Conservation (phyloP, 2,888 invertebrate species). For the Pristionchus fissidentatus region DNA sequence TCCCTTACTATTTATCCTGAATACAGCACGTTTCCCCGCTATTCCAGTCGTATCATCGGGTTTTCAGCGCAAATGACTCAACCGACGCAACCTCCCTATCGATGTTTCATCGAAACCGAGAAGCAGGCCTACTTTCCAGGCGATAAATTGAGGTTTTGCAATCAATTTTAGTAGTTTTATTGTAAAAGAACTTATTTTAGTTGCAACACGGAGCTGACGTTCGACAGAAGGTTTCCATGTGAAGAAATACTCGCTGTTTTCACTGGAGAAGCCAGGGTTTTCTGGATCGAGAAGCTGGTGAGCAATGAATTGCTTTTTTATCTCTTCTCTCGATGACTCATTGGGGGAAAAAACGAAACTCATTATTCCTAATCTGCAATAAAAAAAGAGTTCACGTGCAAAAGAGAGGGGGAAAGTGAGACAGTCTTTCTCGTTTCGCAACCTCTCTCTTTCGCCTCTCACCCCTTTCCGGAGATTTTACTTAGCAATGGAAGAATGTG, state of each 20-base stretch:
- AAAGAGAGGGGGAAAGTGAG: too few species aligned
- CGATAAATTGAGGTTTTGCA: slow-evolving; percentile 36
- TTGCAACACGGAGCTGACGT: not conserved
- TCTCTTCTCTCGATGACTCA: too few species aligned
- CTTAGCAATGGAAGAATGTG: too few species aligned
- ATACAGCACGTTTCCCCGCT: not conserved
- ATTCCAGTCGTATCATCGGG: not conserved
- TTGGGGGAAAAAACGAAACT: too few species aligned
- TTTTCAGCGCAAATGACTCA: not conserved
- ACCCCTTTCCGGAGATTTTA: too few species aligned
- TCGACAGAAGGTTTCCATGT: slow-evolving; percentile 16
- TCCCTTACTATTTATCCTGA: not conserved
- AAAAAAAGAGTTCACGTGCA: too few species aligned
- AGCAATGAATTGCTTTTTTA: too few species aligned
- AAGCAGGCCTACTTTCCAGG: slow-evolving; percentile 8
- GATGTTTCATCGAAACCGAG: slow-evolving; percentile 5
- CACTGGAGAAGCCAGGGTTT: slow-evolving; percentile 22
- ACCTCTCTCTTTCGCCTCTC: too few species aligned
- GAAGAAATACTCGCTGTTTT: not conserved
- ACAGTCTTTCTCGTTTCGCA: too few species aligned
- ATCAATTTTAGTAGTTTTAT: too few species aligned
- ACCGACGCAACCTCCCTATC: not conserved
- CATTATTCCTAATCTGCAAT: too few species aligned
- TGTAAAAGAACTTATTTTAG: not conserved
- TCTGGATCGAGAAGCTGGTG: slow-evolving; percentile 36